A percentile compares a stretch with the other conserved stretches of the same genome.
Conservation (phyloP, 2,113 vertebrate genomes). For the Capreolus pygargus region DNA sequence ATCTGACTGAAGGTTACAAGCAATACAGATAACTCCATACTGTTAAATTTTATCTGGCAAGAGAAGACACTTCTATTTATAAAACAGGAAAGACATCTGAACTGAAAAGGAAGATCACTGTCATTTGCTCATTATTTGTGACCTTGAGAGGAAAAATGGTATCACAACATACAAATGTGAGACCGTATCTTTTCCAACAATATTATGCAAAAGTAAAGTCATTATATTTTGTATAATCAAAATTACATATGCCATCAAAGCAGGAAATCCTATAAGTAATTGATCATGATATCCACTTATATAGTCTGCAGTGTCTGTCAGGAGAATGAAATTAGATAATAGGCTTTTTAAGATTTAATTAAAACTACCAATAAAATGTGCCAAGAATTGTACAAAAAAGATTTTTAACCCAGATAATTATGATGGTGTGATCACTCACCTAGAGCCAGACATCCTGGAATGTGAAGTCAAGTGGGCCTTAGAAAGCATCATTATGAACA, state of each 20-base stretch:
- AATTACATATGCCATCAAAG: not conserved
- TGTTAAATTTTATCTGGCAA: slow-evolving; percentile 36
- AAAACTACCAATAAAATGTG: not conserved
- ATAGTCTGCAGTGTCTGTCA: not conserved
- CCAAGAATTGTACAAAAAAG: too few species aligned
- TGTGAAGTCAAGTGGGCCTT: too few species aligned
- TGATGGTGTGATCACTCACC: too few species aligned
- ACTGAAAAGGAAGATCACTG: not conserved
- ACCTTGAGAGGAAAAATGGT: not conserved
- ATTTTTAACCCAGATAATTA: too few species aligned
- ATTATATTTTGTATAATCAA: not conserved
- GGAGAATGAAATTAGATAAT: not conserved
- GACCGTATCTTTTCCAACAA: not conserved
- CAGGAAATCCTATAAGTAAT: not conserved
- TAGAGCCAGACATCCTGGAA: too few species aligned
- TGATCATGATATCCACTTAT: not conserved
- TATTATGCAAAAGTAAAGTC: not conserved
- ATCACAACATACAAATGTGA: not conserved
- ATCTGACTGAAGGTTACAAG: not conserved
- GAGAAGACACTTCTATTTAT: not conserved
- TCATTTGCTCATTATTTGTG: not conserved
- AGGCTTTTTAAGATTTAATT: slow-evolving; percentile 26
- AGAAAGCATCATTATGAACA: too few species aligned
- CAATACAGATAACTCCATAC: not conserved
- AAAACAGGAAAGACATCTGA: slow-evolving; percentile 29